These are phyloP conservation scores for Hydrozoanthus gracilis DNA, from an alignment of 92 coral and sea anemone species.

Conservation along the genomic window DNA sequence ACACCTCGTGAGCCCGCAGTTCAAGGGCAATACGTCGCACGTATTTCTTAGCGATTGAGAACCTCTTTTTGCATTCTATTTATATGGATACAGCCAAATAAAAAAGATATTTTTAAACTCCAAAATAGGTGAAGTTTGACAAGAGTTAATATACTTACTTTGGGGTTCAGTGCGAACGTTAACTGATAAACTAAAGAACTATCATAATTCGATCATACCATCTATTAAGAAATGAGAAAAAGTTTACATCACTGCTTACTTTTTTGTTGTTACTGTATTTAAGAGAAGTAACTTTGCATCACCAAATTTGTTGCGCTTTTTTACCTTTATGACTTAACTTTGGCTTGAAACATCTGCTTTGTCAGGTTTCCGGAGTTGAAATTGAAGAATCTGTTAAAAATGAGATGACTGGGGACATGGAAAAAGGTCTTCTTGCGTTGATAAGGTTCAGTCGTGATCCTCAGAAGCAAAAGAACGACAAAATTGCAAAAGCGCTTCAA, in stretches of 20 bases:
- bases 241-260: not conserved
- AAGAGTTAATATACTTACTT: no score
- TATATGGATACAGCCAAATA: no score
- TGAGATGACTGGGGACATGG: constrained; percentile 48
- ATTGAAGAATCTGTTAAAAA: constrained; percentile 29
- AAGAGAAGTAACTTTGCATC: not conserved
- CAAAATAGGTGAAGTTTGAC: no score
- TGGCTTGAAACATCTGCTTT: not conserved
- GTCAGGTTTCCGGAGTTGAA: constrained; percentile 10
- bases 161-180: no score
- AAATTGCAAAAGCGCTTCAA: constrained; percentile 18
- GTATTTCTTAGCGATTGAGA: no score
- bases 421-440: constrained; percentile 33
- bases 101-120: no score
- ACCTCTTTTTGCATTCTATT: no score
- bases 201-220: not conserved
- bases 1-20: no score
- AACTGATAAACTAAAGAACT: no score
- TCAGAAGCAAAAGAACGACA: constrained; percentile 16
- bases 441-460: constrained; percentile 37
- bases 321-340: not conserved
- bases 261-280: not conserved
- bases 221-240: not conserved
- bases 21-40: no score
- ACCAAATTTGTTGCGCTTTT: not conserved